Base-by-base conservation (phyloP, 2,888 invertebrate species). In the Stenolophus ochropezus region DNA sequence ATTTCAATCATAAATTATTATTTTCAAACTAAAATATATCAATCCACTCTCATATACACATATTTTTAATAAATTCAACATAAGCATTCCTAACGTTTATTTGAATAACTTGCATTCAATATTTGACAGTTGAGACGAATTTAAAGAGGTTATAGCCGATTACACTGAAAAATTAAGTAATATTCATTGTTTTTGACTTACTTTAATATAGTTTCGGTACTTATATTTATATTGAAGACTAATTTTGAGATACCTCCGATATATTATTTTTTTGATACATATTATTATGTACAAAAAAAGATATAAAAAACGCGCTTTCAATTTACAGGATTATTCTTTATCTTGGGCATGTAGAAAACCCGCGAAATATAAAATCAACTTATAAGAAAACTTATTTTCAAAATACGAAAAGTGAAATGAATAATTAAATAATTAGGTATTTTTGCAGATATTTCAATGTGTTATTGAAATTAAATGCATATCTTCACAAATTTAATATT, bases 221-320 rank as follows among this genome's bases (percentile, higher is more conserved):
- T 8, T 56, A 11, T 5, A 58, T 80, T 42, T 27, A 69, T 33
- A 11, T 27, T 69, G 18, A 33, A 69, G 18, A 8, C 33, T 27
- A 33, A 27, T 27, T 27, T 49, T 58, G 27, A 21, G 73, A 33
- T 14, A 53, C 42, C 73, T 80, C 23, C 47, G 42, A 23, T 58
- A 58, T 73, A 47, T 73, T 56, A 73, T 56, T 73, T 80, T 79
- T 71, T 71, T 73, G 27, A 80, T 80, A 56, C 4, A 73, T 49
- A 21, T 73, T 49, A 69, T 73, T 75, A 65, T 73, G 18, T 75
- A 75, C 74, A 77, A 73, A 74, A 80, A 81, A 61, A 81, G 58
- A 74, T 75, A 81, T 71, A 81, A 81, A 81, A 81, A 81, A 75
- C 61, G 75, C 81, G 81, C 81, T 74, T 49, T 33, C 23, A 27